Base-by-base conservation (phyloP, 30 jellyfish, hydroid and myxozoan species). In the Turritopsis rubra region DNA sequence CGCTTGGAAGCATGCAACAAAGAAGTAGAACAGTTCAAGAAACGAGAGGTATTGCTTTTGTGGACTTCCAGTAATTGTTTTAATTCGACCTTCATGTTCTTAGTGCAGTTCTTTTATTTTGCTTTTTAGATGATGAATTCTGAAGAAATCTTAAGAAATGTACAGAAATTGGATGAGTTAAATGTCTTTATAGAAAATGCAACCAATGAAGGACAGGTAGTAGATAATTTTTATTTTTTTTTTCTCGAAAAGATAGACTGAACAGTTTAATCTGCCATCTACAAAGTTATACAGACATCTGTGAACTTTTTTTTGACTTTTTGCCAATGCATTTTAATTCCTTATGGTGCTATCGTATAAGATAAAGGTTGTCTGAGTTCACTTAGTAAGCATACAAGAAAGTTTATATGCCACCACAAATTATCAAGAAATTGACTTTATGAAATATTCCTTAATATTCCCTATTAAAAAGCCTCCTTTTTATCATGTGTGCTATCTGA, bases 141-240 rank as follows among this genome's bases (percentile, higher is more conserved):
- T 52, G 98, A 93, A 30, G 98, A 93, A 66, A 88, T 93, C 91
- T 23, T 70, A 21, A 93, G 82, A 80, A 93, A 93, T 83, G 98
- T 93, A 25, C 96, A 93, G 54, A 93, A 88, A 73, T 89, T 93
- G 8, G 95, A 85, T 23, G 98, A 93, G 71, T 77, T 93, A 26
- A 89, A 88, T 65, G 31, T 79, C 1, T 83, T 77, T n/a, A 79
- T 93, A 0, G 78, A 71, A 28, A 52, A 65, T 3, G 98, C 98
- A 13, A 88, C 96, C 72, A 91, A 80, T 5, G 96, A 84, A 52
- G 94, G 81, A 1, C 86, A 83, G 93, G 98, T 93, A 80, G 1
- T 73, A 24, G 7, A 30, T 18, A 22, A 13, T 1, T 28, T 20
- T 22, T 72, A 26, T 72, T 41, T 3, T 41, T 41, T 41, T 41